Evolutionary conservation across 53 echinoderm and acorn worm genomes (phyloP), one percentile per base, ranked within the genome.

Genomic region (Patiria pectinifera): DNA sequence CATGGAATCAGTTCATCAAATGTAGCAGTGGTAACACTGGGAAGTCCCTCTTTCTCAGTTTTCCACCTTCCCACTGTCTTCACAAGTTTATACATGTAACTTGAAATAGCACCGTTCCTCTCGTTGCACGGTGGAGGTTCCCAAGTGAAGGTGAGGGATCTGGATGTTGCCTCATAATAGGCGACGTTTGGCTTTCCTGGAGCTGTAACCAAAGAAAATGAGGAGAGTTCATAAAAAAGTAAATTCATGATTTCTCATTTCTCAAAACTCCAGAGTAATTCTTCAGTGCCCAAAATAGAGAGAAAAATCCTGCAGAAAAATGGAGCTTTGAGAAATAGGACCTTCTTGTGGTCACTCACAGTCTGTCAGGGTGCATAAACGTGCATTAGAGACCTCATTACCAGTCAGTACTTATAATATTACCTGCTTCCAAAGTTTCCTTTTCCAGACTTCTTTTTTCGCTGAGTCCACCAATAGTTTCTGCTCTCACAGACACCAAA

Each of bases 81-180:
- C 7, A 83, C 21, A 22, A 91, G 23, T 43, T 59, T 48, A 76
- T 91, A 91, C 21, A 53, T 74, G 78, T 92, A 92, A 4, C 19
- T 60, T 19, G 62, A 4, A 22, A 92, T 48, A 23, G 7, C 47
- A 13, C 92, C 92, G 24, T 85, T 92, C 8, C n/a, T 59, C 18
- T 84, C 66, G 0, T 16, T 11, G 26, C 92, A 92, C 0, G 45
- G 24, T n/a, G 78, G 88, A 15, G 47, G 85, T 5, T 88, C 69
- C 93, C 93, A 93, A 2, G 23, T 24, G 24, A 90, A 90, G 48
- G 66, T 48, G 48, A 90, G 63, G 12, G 90, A 81, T 47, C 80
- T 90, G 4, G 90, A 90, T 2, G 90, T 80, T 24, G 15, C 76
- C 77, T 44, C 12, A n/a, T 25, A 10, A 12, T 59, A 13, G 62